Base-by-base conservation (phyloP, 2,888 invertebrate species). In the Mythimna loreyi region DNA sequence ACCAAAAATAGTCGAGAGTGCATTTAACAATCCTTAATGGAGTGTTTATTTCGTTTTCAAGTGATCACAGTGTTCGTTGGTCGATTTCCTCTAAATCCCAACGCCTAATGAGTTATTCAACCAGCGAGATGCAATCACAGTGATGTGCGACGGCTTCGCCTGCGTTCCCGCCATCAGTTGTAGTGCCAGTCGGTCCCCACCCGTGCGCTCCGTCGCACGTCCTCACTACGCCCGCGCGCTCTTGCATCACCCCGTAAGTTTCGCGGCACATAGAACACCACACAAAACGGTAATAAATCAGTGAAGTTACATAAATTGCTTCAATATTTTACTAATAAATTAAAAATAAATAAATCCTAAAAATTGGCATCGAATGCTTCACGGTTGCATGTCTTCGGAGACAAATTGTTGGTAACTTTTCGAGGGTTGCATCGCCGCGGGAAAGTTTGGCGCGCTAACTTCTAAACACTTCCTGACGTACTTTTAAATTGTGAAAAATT, bases 231-330 rank as follows among this genome's bases (percentile, higher is more conserved):
- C 85, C 85, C 85, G 85, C 89, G 86, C 89, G 84, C 77, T 84
- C 84, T 81, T 80, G 70, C 81, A 79, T 58, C 78, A 80, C 72
- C 80, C 89, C 90, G 94, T 94, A 94, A 95, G 94, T 94, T 92
- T 87, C 91, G 93, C 91, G 93, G 89, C 86, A 87, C 86, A 88
- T 87, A 87, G 86, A 88, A 87, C 90, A 87, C 88, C 87, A 88
- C 87, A 85, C 84, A 80, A 69, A 65, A 79, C 78, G 75, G 72
- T 79, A 81, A 83, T 72, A 78, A 82, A 81, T 83, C 85, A 85
- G 79, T 82, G 84, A 78, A 63, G 78, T 73, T 77, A 67, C 59
- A 80, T 50, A 74, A 64, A 74, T 63, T 47, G 50, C 66, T 73
- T 67, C 69, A 78, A 76, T 76, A 81, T 72, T 70, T 64, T 64